Base-by-base conservation (phyloP, 2,797 vertebrate species). In the Pseudomugil tenellus region DNA sequence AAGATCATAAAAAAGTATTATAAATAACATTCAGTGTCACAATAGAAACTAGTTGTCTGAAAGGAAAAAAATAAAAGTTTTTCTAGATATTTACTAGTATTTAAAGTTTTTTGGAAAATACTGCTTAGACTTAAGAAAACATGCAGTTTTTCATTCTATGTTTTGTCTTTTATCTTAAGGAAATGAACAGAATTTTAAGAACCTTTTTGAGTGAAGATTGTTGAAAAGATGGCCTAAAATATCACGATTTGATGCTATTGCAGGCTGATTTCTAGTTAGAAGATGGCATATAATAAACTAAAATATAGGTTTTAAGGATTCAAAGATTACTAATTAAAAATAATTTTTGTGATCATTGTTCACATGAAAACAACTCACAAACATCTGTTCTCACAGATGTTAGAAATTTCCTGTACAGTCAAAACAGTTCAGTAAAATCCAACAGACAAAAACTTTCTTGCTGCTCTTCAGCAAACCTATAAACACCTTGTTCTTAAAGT, bases 161-260 rank as follows among this genome's bases (percentile, higher is more conserved):
- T n/a, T n/a, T n/a, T n/a, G n/a, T 51, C 9, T 41, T 71, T 58
- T 31, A 63, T 34, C 39, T 6, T 51, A 67, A 64, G 46, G 6
- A 16, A 73, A 66, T 39, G 25, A 78, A 66, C 46, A 55, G 53
- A 72, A 76, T 39, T 25, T 66, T 58, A 46, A 62, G 39, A 70
- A 52, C n/a, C 28, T 56, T 58, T 41, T 21, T 67, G 7, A 61
- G 31, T 43, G n/a, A 70, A 60, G 63, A 59, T 46, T 68, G 26
- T 55, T 5, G 60, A 56, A 37, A 37, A n/a, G 6, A 52, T 37
- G 26, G 14, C 23, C n/a, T 65, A 39, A 72, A 65, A 35, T 63
- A 53, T 63, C 0, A 21, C 13, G 14, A 10, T 63, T 61, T 56
- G 65, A 2, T 60, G 43, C 13, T 6, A 39, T 64, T 39, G n/a